Base-by-base conservation (phyloP, 2,888 invertebrate species). In the Hypomecis atomaria region DNA sequence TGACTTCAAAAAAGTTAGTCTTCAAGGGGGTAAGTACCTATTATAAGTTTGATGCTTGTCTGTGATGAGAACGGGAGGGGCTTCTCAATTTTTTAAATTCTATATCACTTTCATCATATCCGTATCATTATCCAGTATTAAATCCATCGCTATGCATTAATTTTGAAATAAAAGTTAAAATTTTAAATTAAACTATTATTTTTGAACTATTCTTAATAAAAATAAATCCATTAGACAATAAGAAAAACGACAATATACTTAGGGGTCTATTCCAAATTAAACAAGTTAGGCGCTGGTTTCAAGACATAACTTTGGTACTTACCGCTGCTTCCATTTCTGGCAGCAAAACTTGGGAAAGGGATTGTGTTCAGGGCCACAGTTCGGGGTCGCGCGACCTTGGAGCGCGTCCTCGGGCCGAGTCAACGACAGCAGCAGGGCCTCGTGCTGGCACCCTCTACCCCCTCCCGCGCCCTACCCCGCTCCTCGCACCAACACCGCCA, bases 361-460 rank as follows among this genome's bases (percentile, higher is more conserved):
- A 75, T 80, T 77, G 73, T 69, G 62, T 66, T 73, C 70, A 76
- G 73, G 74, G 73, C 73, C 75, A 74, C 71, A 64, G 76, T 78
- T 87, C 84, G 81, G 75, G 84, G 78, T 77, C 78, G 71, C 71
- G 79, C 81, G 88, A 90, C 91, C 90, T 90, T 90, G 89, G 78
- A 76, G 74, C 78, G 83, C 79, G 89, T 88, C 91, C 90, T 89
- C 88, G 86, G 79, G 77, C 84, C 78, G 85, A 87, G 92, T 92
- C 91, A 91, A 86, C 85, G 91, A 88, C 92, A 87, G 88, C 83
- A 75, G 77, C 76, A 73, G 73, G 79, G 85, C 84, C 84, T 83
- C 84, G 60, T 56, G 64, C 55, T 64, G 49, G 23, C 40, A 49
- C 49, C 61, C 60, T 38, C 49, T 8, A n/a, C 58, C 9, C 36